Evolutionary conservation across 2,113 vertebrate genomes (phyloP).

Genomic region (Mellivora capensis): DNA sequence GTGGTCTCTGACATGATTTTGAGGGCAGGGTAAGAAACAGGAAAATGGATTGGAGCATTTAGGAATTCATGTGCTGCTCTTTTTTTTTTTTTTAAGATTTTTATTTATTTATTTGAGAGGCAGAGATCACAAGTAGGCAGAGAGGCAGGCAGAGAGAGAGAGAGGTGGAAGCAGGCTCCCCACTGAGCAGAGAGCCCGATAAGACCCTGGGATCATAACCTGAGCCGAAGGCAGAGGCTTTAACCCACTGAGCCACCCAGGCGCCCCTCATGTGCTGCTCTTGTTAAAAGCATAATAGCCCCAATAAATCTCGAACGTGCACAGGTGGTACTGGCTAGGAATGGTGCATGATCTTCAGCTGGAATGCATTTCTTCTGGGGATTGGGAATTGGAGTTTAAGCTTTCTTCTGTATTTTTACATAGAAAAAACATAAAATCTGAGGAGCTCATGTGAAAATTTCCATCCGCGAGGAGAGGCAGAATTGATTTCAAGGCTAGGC

Average conservation of each 20-base stretch:
- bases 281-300: neutral
- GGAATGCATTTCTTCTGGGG: neutral
- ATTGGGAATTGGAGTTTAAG: neutral
- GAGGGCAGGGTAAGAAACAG: neutral
- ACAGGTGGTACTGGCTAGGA: neutral
- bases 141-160: too few species aligned
- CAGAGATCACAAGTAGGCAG: too few species aligned
- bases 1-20: neutral
- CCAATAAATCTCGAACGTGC: neutral
- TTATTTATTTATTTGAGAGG: too few species aligned
- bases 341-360: neutral
- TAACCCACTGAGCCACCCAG: too few species aligned
- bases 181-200: too few species aligned
- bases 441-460: neutral
- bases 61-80: neutral
- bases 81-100: too few species aligned
- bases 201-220: too few species aligned
- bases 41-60: neutral
- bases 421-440: neutral
- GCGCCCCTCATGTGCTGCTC: neutral
- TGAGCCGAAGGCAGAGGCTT: too few species aligned
- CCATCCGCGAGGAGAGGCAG: neutral
- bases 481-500: slow-evolving; percentile 5
- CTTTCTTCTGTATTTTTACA: neutral
- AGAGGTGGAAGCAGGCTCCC: too few species aligned